A percentile compares a stretch with the other conserved stretches of the same genome.
These are phyloP conservation scores for Thinocorus orbignyianus DNA, from an alignment of 2,113 vertebrate species.

Conservation along the genomic window DNA sequence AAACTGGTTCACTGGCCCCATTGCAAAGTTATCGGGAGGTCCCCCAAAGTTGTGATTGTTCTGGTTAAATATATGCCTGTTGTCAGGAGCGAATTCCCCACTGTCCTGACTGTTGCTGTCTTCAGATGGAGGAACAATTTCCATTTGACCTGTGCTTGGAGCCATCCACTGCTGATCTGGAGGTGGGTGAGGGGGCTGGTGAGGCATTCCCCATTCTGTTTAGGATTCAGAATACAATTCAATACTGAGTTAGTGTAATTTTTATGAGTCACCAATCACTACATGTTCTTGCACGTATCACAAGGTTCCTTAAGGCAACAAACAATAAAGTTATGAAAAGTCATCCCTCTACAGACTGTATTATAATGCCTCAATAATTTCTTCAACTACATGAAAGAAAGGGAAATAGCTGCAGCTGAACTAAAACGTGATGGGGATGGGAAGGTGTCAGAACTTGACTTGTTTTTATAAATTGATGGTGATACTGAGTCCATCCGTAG, in stretches of 20 bases:
- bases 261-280: not conserved
- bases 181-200: conserved; percentile 90
- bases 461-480: not conserved
- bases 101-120: conserved; percentile 99
- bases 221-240: conserved; percentile 74
- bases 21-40: conserved; percentile 96
- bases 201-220: conserved; percentile 96
- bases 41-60: conserved; percentile 98
- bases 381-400: not conserved
- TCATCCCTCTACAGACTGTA: not conserved
- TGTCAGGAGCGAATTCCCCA: conserved; percentile 91
- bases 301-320: not conserved
- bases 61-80: conserved; percentile 94
- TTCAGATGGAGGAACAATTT: conserved; percentile 93
- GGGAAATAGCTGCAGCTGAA: not conserved
- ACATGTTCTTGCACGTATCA: not conserved
- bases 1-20: conserved; percentile 98
- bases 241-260: conserved; percentile 42
- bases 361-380: not conserved
- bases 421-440: not conserved
- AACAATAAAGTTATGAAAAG: not conserved
- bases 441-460: not conserved
- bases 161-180: conserved; percentile 95
- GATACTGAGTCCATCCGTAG: not conserved
- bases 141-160: conserved; percentile 92